These are phyloP conservation scores for Triplophysa dalaica DNA, from an alignment of 2,113 vertebrate species.

Conservation along the genomic window DNA sequence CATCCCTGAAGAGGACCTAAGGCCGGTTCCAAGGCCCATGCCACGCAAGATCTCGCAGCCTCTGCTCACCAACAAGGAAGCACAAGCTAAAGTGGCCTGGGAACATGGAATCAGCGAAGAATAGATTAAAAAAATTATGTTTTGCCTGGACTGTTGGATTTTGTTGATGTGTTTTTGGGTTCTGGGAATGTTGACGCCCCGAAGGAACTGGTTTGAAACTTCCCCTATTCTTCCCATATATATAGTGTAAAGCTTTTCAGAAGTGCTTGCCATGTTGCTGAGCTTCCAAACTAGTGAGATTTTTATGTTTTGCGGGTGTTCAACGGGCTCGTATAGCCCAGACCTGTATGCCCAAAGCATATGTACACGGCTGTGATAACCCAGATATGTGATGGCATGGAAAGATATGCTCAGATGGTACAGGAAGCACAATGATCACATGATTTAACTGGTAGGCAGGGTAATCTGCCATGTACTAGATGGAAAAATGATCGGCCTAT, in stretches of 20 bases:
- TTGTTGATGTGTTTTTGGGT: neutral
- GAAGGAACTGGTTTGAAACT: neutral
- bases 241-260: constrained; percentile 15
- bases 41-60: constrained; percentile 87
- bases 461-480: neutral
- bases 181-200: neutral
- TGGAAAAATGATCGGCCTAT: neutral
- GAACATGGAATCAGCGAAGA: constrained; percentile 86
- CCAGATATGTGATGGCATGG: neutral
- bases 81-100: constrained; percentile 91
- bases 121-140: constrained; percentile 60
- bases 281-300: constrained; percentile 27
- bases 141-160: neutral
- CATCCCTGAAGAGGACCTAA: constrained; percentile 81
- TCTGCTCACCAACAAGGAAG: constrained; percentile 82
- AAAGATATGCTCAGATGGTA: constrained; percentile 2
- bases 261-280: constrained; percentile 23
- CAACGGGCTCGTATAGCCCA: neutral
- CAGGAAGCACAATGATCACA: neutral
- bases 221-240: neutral
- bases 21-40: constrained; percentile 71
- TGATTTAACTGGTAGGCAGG: neutral
- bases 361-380: neutral
- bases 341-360: neutral
- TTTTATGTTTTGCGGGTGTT: constrained; percentile 15